These are phyloP conservation scores for Triplophysa yarkandensis DNA, from an alignment of 2,797 vertebrate species.

Conservation along the genomic window DNA sequence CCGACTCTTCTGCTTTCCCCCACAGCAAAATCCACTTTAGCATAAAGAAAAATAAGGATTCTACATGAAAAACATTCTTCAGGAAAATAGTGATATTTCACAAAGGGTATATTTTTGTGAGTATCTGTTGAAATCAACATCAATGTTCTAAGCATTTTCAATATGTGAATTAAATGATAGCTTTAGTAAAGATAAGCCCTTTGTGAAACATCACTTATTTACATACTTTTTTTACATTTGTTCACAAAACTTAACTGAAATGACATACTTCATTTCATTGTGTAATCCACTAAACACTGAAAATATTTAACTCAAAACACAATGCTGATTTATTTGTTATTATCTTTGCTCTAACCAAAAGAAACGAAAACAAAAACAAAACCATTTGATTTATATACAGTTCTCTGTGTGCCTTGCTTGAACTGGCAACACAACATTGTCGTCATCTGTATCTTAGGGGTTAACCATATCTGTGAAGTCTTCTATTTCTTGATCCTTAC, in stretches of 20 bases:
- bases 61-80: conserved; percentile 93
- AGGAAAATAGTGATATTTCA: conserved; percentile 87
- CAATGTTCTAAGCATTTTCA: not conserved
- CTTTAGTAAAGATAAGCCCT: conserved; percentile 63
- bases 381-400: conserved; percentile 38
- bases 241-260: conserved; percentile 17
- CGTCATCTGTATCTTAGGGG: conserved; percentile 47
- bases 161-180: not conserved
- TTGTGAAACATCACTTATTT: conserved; percentile 93
- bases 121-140: conserved; percentile 14
- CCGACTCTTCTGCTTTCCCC: conserved; percentile 93
- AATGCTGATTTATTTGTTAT: conserved; percentile 6
- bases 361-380: conserved; percentile 34
- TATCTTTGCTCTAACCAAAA: not conserved
- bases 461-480: conserved; percentile 57
- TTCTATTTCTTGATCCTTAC: conserved; percentile 91
- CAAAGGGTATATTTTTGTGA: conserved; percentile 79
- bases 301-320: conserved; percentile 28
- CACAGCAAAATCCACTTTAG: conserved; percentile 98
- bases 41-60: conserved; percentile 99
- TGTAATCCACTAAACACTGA: conserved; percentile 40
- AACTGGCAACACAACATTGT: conserved; percentile 51
- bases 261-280: conserved; percentile 5
- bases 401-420: conserved; percentile 48
- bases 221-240: conserved; percentile 61